These are phyloP conservation scores for Unio delphinus DNA, from an alignment of 2,888 invertebrate genomes.

Conservation along the genomic window DNA sequence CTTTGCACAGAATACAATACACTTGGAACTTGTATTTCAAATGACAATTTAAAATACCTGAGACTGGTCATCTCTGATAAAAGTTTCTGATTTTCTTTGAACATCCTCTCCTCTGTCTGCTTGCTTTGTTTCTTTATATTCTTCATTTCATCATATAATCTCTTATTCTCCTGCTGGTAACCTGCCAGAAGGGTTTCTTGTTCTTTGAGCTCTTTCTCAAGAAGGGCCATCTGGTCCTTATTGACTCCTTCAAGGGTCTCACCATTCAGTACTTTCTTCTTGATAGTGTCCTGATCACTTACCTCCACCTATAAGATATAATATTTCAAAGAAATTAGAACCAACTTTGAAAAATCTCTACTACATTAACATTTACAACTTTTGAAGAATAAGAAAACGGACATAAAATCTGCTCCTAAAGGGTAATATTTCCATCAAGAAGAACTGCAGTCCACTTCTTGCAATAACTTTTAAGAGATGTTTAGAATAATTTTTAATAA, in stretches of 20 bases:
- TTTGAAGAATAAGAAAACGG: too few relatives aligned
- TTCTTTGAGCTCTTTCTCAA: slow-evolving; percentile 65
- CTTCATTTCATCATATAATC: slow-evolving; percentile 67
- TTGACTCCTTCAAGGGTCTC: slow-evolving; percentile 34
- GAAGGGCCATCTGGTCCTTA: slow-evolving; percentile 51
- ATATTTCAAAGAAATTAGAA: neutral
- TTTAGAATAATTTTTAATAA: too few relatives aligned
- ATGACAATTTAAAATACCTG: slow-evolving; percentile 41
- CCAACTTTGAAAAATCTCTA: neutral
- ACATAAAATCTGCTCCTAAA: too few relatives aligned
- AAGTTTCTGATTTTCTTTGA: slow-evolving; percentile 67
- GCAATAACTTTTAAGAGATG: too few relatives aligned
- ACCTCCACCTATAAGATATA: slow-evolving; percentile 27
- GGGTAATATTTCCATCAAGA: too few relatives aligned
- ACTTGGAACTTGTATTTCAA: neutral
- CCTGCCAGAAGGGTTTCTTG: slow-evolving; percentile 68
- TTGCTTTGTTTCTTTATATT: slow-evolving; percentile 56
- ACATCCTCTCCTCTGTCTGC: slow-evolving; percentile 65
- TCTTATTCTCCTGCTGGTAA: slow-evolving; percentile 68
- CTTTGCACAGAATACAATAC: neutral
- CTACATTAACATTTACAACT: too few relatives aligned
- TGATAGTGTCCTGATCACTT: slow-evolving; percentile 26
- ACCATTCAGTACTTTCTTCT: slow-evolving; percentile 36
- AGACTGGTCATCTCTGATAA: slow-evolving; percentile 57
- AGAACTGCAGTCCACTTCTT: too few relatives aligned